Conservation (phyloP, 2,888 invertebrate genomes). For the Clivina fossor region DNA sequence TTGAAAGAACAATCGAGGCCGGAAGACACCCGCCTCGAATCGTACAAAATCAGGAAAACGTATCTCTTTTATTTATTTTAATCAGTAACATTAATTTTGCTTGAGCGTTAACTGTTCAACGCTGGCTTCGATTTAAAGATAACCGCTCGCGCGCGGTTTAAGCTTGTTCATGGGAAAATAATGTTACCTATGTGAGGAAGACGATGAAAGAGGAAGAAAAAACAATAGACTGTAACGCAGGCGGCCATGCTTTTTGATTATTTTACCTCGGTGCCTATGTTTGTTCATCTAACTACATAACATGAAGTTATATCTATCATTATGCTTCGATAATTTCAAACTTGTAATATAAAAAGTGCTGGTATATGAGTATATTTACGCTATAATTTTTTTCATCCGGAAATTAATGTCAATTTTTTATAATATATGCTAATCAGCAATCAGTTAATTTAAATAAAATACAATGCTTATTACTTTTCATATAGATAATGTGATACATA, state of each 20-base stretch:
- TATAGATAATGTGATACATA: too few species aligned
- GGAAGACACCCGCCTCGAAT: slow-evolving; percentile 27
- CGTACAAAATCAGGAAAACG: slow-evolving; percentile 25
- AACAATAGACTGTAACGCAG: slow-evolving; percentile 11
- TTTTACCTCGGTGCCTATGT: slow-evolving; percentile 8
- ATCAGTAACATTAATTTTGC: slow-evolving; percentile 31
- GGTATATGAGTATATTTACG: too few species aligned
- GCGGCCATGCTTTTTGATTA: too few species aligned
- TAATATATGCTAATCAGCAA: too few species aligned
- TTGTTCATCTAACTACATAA: slow-evolving; percentile 4
- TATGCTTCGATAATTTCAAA: slow-evolving; percentile 27
- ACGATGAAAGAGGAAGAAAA: too few species aligned
- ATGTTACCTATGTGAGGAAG: slow-evolving; percentile 19
- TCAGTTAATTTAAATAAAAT: too few species aligned
- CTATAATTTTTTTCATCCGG: too few species aligned
- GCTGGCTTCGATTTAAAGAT: slow-evolving; percentile 29
- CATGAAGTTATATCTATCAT: slow-evolving; percentile 22
- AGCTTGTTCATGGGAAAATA: slow-evolving; percentile 26
- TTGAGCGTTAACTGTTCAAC: slow-evolving; percentile 26
- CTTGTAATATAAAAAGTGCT: too few species aligned
- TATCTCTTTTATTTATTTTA: slow-evolving; percentile 31
- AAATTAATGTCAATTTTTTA: too few species aligned
- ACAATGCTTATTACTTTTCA: too few species aligned
- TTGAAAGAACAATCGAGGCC: slow-evolving; percentile 23
- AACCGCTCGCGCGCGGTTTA: slow-evolving; percentile 9